Evolutionary conservation across 2,113 vertebrate species (phyloP), one percentile per base, ranked within the genome.

Genomic region (Miniopterus natalensis): DNA sequence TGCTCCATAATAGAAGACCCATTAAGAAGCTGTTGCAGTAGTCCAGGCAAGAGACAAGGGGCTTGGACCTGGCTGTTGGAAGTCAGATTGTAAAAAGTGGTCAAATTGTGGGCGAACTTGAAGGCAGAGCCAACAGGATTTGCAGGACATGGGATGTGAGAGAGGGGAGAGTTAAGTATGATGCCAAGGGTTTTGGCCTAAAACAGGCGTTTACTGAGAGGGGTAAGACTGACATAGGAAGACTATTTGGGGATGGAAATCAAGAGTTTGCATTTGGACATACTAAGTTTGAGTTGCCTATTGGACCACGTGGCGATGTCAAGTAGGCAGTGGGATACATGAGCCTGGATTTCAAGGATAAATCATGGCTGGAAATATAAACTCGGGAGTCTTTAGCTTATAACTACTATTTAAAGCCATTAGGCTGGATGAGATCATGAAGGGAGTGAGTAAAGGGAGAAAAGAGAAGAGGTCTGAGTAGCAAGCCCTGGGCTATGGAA

Each of bases 341-440:
- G 4, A 94, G 21, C 20, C 25, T 90, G 75, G 21, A 83, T 89
- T 86, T 85, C 80, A 92, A 91, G 53, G 61, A 92, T 27, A 84
- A 85, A 73, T 42, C 31, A 40, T 94, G 40, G 21, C 55, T 47
- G 42, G 63, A 90, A 94, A 78, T 36, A 68, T 36, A 65, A 65
- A 87, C 29, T 65, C 31, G 23, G 55, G 47, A 84, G 20, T 42
- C 20, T 8, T 75, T 77, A 45, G 40, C 29, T 93, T 81, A 53
- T 36, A 88, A 45, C 36, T 74, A 47, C 29, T 40, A n/a, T 61
- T 92, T 71, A 73, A 66, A 95, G 66, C 29, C 61, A 65, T 57
- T 84, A 75, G 21, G 45, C 47, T 77, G 31, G 31, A 74, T 57
- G 55, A 63, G 10, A 78, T 85, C 71, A 84, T 47, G 11, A 70